A percentile compares a stretch with the other conserved stretches of the same genome.
phyloP scores from a whole-genome alignment of 2,113 vertebrate genomes.

The Oryzias celebensis region DNA sequence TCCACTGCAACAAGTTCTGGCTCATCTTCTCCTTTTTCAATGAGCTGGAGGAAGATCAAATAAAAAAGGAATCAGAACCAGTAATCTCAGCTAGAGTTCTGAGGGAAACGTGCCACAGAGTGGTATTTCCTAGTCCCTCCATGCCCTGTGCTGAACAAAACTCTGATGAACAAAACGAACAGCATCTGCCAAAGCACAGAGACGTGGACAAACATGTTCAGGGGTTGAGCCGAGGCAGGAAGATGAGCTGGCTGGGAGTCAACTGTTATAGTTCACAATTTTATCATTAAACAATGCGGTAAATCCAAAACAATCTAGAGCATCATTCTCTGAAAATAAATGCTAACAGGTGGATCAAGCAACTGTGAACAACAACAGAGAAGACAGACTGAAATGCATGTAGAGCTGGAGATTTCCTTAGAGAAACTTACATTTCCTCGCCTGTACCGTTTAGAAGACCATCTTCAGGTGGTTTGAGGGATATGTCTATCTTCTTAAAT shows the following conservation, averaged over 20 bases:
- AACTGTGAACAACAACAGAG: fast-evolving
- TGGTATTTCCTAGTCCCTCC: neutral
- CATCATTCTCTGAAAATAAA: too few relatives aligned
- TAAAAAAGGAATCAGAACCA: conserved; percentile 4
- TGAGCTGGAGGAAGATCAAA: conserved; percentile 55
- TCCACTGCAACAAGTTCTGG: conserved; percentile 86
- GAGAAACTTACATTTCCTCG: conserved; percentile 69
- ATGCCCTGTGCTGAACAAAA: neutral
- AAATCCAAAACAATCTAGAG: too few relatives aligned
- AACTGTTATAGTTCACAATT: neutral
- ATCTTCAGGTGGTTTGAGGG: conserved; percentile 53
- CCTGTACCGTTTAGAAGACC: conserved; percentile 58
- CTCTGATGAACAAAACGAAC: neutral
- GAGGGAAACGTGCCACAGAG: neutral
- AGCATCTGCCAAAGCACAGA: conserved; percentile 3
- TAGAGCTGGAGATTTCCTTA: neutral
- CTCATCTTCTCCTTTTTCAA: conserved; percentile 80
- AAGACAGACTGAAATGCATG: neutral
- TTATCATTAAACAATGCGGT: neutral
- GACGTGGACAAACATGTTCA: neutral
- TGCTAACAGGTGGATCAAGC: neutral
- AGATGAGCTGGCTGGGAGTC: conserved; percentile 5
- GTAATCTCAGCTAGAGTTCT: neutral
- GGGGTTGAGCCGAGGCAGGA: conserved; percentile 3
- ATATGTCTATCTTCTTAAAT: conserved; percentile 49